These are phyloP conservation scores for Zophobas morio DNA, from an alignment of 1,140 invertebrate species.

Conservation along the genomic window DNA sequence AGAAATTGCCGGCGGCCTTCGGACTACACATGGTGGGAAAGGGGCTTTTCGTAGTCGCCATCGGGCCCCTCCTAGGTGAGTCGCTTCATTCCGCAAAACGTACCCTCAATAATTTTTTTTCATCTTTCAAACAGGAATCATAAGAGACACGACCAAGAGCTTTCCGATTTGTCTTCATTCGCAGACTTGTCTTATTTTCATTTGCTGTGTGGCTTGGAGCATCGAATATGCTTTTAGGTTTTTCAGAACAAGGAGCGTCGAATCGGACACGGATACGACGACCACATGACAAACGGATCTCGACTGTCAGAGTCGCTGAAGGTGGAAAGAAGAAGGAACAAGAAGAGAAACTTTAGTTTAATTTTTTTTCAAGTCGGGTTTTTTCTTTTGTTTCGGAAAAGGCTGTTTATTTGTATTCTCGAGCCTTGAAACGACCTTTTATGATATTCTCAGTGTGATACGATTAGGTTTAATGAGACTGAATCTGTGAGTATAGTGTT, in stretches of 20 bases:
- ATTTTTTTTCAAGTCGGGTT: neutral
- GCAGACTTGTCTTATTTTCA: conserved; percentile 78
- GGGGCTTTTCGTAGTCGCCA: conserved; percentile 77
- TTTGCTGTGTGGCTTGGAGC: conserved; percentile 77
- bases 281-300: conserved; percentile 65
- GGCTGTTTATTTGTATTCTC: neutral
- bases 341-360: conserved; percentile 29
- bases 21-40: conserved; percentile 84
- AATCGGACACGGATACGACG: conserved; percentile 58
- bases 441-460: conserved; percentile 59
- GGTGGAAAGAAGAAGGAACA: neutral
- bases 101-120: conserved; percentile 21
- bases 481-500: conserved; percentile 61
- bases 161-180: conserved; percentile 81
- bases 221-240: conserved; percentile 74
- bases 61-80: conserved; percentile 82
- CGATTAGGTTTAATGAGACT: conserved; percentile 60
- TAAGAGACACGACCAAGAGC: conserved; percentile 78
- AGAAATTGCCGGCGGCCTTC: conserved; percentile 82
- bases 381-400: conserved; percentile 28
- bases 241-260: conserved; percentile 50
- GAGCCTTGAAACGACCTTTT: conserved; percentile 49
- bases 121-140: conserved; percentile 72
- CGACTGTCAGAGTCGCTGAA: conserved; percentile 51
- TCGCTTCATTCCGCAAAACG: conserved; percentile 17